phyloP scores from a whole-genome alignment of 2,888 invertebrate species.

The Elmis aenea region DNA sequence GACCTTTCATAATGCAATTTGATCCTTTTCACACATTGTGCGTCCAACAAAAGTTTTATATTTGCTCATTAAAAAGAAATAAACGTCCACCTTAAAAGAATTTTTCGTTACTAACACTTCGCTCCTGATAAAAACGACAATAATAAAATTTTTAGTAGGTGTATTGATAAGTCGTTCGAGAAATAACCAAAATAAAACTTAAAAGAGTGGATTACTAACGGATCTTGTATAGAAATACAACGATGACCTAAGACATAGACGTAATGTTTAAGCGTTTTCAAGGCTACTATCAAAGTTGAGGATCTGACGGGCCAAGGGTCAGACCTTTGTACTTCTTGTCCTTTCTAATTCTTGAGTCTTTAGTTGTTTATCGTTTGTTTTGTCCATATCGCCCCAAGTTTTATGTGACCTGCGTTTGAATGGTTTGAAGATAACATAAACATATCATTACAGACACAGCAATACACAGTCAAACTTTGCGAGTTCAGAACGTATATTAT shows the following conservation, averaged over 20 bases:
- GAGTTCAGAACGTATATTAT: too few species aligned
- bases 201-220: too few species aligned
- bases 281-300: conserved; percentile 33
- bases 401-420: conserved; percentile 11
- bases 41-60: background rate
- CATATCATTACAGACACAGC: too few species aligned
- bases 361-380: conserved; percentile 25
- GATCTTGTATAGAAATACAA: conserved; percentile 10
- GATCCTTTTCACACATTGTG: conserved; percentile 9
- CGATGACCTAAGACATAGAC: conserved; percentile 24
- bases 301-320: conserved; percentile 37
- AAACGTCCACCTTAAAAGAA: too few species aligned
- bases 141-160: conserved; percentile 5
- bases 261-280: conserved; percentile 29
- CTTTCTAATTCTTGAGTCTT: conserved; percentile 24
- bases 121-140: background rate
- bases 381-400: conserved; percentile 25
- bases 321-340: conserved; percentile 30
- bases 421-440: too few species aligned
- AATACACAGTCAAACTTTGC: too few species aligned
- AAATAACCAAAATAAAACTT: too few species aligned
- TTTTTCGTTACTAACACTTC: too few species aligned
- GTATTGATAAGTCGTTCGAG: too few species aligned
- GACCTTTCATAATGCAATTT: conserved; percentile 11
- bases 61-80: too few species aligned